Percentiles rank a stretch among this genome's conserved stretches.
Evolutionary conservation across 2,888 invertebrate species (phyloP).

Genomic region (Galerucella calmariensis): DNA sequence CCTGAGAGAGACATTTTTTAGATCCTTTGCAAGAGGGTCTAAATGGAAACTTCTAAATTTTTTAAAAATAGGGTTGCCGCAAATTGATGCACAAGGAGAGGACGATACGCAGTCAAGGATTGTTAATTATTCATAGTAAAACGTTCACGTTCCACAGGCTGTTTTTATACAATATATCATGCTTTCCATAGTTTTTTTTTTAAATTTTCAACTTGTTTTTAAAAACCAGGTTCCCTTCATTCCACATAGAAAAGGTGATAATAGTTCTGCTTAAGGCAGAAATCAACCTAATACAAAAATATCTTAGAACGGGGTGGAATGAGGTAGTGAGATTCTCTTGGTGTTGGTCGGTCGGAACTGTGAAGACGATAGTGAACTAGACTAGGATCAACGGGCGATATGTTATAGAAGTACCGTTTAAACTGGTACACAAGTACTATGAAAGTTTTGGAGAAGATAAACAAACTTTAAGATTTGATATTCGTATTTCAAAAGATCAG

Average conservation of each 20-base stretch:
- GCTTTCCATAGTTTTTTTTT: neutral
- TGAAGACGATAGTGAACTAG: too few relatives aligned
- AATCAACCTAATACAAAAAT: neutral
- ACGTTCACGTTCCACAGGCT: neutral
- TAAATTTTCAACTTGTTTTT: neutral
- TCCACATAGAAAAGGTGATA: neutral
- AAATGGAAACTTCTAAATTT: slow-evolving; percentile 16
- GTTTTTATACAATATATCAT: neutral
- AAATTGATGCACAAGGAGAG: slow-evolving; percentile 2
- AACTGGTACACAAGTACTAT: too few relatives aligned
- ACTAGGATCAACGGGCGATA: too few relatives aligned
- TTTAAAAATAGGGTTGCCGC: slow-evolving; percentile 3
- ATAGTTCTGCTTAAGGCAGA: neutral
- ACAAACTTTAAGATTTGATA: too few relatives aligned
- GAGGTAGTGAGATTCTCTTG: neutral
- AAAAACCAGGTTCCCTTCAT: neutral
- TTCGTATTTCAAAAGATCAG: too few relatives aligned
- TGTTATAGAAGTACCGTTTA: too few relatives aligned
- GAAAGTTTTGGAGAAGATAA: too few relatives aligned
- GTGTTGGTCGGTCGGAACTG: too few relatives aligned
- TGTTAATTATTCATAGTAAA: slow-evolving; percentile 5
- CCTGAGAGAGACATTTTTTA: slow-evolving; percentile 2
- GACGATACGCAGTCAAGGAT: neutral
- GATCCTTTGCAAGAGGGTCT: slow-evolving; percentile 11
- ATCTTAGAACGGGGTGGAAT: neutral